Base-by-base conservation (phyloP, 2,888 invertebrate genomes). In the Agonopterix arenella region DNA sequence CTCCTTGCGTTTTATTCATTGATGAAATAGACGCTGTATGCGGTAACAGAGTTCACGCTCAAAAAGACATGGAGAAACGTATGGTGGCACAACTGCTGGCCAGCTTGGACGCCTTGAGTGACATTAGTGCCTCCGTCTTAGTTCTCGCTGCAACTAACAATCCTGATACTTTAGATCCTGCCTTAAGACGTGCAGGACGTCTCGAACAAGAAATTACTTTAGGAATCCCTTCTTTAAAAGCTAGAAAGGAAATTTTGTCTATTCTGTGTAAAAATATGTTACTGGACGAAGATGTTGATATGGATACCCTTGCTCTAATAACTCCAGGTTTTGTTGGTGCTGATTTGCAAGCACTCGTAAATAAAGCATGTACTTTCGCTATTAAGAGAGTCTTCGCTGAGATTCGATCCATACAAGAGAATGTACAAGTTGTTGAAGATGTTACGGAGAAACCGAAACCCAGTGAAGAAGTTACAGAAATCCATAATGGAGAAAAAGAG, bases 21-120 rank as follows among this genome's bases (percentile, higher is more conserved):
- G 99, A 99, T 84, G 98, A 99, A 88, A 96, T 99, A 53, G 99
- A 99, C 89, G 94, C 97, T n/a, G 95, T 99, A 45, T 96, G 97
- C 37, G 96, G 95, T 4, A 96, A 97, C 73, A 90, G 98, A 68
- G 94, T 97, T 51, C 94, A 94, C 64, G 97, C 97, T 2, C 96
- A 96, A 66, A 95, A 96, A 73, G 98, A 98, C 68, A 99, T 99
- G 98, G 98, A 99, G 73, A 92, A 96, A 55, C 89, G 99, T 54
- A 97, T 99, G 80, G 98, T 99, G 7, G 94, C 98, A 0, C 98
- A 99, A 79, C 80, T 99, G 50, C 85, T 98, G 38, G 93, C 95
- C 10, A 97, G 97, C 65, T 89, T 99, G 68, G 98, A 99, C 88
- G 94, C 94, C 92, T 69, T 90, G 60, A 70, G 74, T 79, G 65